phyloP scores from a whole-genome alignment of 2,888 invertebrate species.

The Caenorhabditis sinica region DNA sequence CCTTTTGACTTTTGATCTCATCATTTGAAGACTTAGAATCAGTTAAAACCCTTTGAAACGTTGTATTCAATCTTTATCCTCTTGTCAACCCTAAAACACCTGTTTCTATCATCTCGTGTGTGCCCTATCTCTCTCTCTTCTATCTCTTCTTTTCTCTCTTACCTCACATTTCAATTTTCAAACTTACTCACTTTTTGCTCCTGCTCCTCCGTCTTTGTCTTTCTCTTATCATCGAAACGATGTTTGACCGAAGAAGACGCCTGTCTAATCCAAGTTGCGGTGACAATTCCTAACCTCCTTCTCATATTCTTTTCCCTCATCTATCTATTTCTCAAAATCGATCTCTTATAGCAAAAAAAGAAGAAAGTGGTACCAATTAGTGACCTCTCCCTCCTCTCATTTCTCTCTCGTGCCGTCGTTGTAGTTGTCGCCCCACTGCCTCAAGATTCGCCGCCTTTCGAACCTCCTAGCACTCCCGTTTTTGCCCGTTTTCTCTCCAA shows the following conservation, averaged over 20 bases:
- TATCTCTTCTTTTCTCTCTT: slow-evolving; percentile 1
- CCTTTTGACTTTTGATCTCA: neutral
- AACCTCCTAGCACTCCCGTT: slow-evolving; percentile 22
- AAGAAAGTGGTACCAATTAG: slow-evolving; percentile 64
- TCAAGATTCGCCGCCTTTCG: slow-evolving; percentile 40
- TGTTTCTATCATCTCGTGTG: slow-evolving; percentile 6
- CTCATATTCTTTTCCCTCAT: slow-evolving; percentile 17
- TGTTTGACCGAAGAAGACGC: slow-evolving; percentile 45
- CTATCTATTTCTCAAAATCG: slow-evolving; percentile 39
- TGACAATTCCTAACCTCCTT: slow-evolving; percentile 26
- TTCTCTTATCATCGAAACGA: slow-evolving; percentile 45
- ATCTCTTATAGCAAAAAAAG: slow-evolving; percentile 41
- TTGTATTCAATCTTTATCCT: neutral
- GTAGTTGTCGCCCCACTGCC: slow-evolving; percentile 27
- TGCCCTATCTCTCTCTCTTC: slow-evolving; percentile 19
- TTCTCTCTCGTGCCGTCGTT: slow-evolving; percentile 38
- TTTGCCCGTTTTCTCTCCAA: slow-evolving; percentile 42
- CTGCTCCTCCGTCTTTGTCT: slow-evolving; percentile 27
- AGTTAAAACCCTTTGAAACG: neutral
- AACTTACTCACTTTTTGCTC: slow-evolving; percentile 32
- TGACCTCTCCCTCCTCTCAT: slow-evolving; percentile 55
- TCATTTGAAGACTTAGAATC: neutral
- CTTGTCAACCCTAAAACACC: slow-evolving; percentile 21
- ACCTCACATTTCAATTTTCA: slow-evolving; percentile 9
- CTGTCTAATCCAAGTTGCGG: slow-evolving; percentile 40